phyloP scores from a whole-genome alignment of 2,113 vertebrate genomes.

The Prietella phreatophila region DNA sequence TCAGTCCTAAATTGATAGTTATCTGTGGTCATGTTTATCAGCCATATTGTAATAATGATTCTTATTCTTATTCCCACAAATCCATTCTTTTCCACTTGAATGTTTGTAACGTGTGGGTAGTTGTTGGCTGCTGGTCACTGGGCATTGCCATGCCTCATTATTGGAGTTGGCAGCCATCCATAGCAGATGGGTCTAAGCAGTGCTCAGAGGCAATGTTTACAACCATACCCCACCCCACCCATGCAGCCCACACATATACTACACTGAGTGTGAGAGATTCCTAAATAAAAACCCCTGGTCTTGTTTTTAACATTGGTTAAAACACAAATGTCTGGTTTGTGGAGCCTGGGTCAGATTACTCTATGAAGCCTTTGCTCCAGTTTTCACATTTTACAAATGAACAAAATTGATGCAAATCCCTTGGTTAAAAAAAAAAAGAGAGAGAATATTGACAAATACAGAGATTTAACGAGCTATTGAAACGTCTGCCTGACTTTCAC shows the following conservation, averaged over 20 bases:
- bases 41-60: conserved; percentile 1
- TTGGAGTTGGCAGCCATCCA: conserved; percentile 63
- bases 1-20: background rate
- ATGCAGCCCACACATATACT: conserved; percentile 48
- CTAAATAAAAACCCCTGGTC: conserved; percentile 10
- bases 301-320: background rate
- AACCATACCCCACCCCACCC: conserved; percentile 53
- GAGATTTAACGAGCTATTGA: background rate
- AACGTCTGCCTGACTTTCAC: background rate
- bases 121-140: conserved; percentile 59
- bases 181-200: conserved; percentile 61
- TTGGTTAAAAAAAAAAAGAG: no score
- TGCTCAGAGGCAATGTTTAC: conserved; percentile 61
- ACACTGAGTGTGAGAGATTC: conserved; percentile 18
- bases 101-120: conserved; percentile 50
- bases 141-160: conserved; percentile 58
- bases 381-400: conserved; percentile 5
- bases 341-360: background rate
- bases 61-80: conserved; percentile 10
- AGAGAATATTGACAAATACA: background rate
- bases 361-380: background rate
- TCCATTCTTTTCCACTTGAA: conserved; percentile 32
- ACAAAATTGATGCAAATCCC: background rate
- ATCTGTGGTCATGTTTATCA: background rate
- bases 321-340: background rate